Evolutionary conservation across 2,888 invertebrate species (phyloP), one percentile per base, ranked within the genome.

Genomic region (Smittia aterrima): DNA sequence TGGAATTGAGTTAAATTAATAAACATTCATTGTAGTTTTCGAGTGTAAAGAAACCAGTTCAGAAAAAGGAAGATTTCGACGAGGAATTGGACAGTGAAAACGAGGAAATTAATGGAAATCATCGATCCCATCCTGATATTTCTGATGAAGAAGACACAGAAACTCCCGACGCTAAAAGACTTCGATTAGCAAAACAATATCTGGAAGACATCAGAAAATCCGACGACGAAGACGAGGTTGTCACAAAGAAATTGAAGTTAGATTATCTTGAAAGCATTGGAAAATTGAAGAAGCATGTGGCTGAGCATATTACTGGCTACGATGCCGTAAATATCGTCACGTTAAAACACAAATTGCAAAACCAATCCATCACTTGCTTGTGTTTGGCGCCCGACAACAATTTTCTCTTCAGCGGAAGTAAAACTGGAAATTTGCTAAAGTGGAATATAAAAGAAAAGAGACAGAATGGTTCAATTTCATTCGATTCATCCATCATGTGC

Each of bases 201-300:
- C 84, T 98, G 40, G 86, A 92, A 79, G 92, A 95, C 85, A 91
- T 97, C 62, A 86, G 90, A 77, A 85, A 87, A 0, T 90, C 90
- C 77, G 85, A 87, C 18, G 88, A 89, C 74, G 87, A 86, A 77
- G 86, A 88, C 77, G 80, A 79, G 68, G 47, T 75, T 38, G 80
- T 83, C 1, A 87, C 90, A n/a, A 89, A 89, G 78, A 87, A 93
- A 74, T 85, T 97, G 75, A 90, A 90, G 78, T 90, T 91, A 77
- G 95, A 96, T 80, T 91, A 93, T 80, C 85, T 96, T 53, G 95
- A 95, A 81, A 92, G 93, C 80, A 89, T 90, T 76, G 96, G 96
- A 1, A 90, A 89, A 82, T 83, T 96, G 77, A 87, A 89, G 74
- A 88, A 88, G 78, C 86, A 87, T 79, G 86, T 96, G 32, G 96